Evolutionary conservation across 2,113 vertebrate genomes (phyloP), one percentile per base, ranked within the genome.

Genomic region (Brachyhypopomus gauderio): DNA sequence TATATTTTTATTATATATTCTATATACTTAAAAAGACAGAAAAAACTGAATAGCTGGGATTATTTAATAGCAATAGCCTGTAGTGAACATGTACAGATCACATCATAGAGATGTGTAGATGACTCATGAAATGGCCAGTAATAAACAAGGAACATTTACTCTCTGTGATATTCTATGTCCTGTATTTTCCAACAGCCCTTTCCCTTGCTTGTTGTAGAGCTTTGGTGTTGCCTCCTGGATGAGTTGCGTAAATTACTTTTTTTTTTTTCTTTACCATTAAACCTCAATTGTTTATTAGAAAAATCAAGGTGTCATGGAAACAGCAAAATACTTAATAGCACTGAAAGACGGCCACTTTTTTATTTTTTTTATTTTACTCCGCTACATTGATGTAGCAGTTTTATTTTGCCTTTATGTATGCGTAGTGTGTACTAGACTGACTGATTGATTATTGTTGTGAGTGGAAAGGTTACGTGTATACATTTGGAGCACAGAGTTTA

Each of bases 11-110:
- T 93, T 93, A 94, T 94, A 94, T 93, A 91, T 91, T 91, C 91
- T 94, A 93, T 93, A 94, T 89, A 80, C 89, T 88, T 89, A 83
- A 87, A 87, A 87, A 72, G 55, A 74, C 52, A 75, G 48, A 86
- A 92, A 89, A 91, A 88, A 90, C 19, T 77, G 17, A 56, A 90
- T 90, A 90, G 91, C 91, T 94, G 94, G 95, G 94, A 94, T 93
- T 94, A 92, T 95, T 96, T 95, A 95, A 96, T 96, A 97, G 95
- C 95, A 97, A 97, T 97, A 96, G 95, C 92, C 92, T 90, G 92
- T 95, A 95, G 94, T 95, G 93, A 94, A 93, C 93, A 92, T 96
- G 95, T 96, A 94, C 92, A 93, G 92, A 93, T 92, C 89, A 91
- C 88, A 87, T 89, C 85, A 92, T 94, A 94, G 93, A 93, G 89